A percentile compares a stretch with the other conserved stretches of the same genome.
These are phyloP conservation scores for Coluber constrictor DNA, from an alignment of 2,797 vertebrate species.

Conservation along the genomic window DNA sequence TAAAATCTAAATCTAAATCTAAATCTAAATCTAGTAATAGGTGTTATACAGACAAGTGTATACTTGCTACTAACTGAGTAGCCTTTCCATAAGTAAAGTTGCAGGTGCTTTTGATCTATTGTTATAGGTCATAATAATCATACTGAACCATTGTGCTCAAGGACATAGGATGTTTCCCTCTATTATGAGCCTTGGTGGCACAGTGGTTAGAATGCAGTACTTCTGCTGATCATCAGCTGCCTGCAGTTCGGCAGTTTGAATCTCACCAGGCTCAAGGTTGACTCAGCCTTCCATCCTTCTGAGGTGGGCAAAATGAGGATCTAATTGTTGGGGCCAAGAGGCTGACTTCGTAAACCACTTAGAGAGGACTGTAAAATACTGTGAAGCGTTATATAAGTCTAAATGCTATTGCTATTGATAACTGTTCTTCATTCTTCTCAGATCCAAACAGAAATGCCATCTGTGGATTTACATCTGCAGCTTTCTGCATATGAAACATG, in stretches of 20 bases:
- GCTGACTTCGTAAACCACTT: no score
- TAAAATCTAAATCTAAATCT: no score
- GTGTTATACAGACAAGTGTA: neutral
- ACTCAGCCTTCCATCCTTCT: no score
- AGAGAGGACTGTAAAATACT: no score
- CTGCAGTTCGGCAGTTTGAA: no score
- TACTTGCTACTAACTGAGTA: neutral
- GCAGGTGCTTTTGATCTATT: neutral
- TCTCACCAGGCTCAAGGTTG: no score
- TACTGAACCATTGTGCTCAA: neutral
- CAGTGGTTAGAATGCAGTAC: no score
- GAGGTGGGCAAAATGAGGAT: no score
- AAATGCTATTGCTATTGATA: neutral
- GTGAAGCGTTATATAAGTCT: no score
- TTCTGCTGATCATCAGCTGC: no score
- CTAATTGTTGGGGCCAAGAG: no score
- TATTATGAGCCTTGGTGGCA: neutral
- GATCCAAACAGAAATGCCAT: neutral
- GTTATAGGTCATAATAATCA: neutral
- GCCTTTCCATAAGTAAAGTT: neutral
- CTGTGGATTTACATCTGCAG: neutral
- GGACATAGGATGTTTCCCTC: neutral
- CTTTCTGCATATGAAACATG: neutral
- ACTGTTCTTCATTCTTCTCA: neutral
- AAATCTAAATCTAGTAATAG: no score